Evolutionary conservation across 2,797 vertebrate genomes (phyloP).

Genomic region (Pseudopleuronectes americanus): DNA sequence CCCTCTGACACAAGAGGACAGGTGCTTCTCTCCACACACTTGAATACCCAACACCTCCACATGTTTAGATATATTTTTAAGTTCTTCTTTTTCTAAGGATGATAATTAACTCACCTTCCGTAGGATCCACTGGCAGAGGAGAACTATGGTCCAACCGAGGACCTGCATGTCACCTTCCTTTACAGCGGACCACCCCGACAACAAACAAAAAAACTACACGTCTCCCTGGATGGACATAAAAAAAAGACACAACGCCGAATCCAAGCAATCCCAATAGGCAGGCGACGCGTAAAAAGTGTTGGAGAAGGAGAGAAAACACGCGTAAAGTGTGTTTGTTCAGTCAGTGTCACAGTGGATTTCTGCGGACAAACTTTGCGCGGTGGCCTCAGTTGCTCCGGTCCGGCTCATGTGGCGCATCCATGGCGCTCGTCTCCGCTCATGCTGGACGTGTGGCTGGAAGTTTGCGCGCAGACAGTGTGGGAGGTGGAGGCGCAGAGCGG

Average conservation of each 20-base stretch:
- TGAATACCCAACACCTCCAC: background rate
- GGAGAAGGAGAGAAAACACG: slow-evolving; percentile 19
- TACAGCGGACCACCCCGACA: slow-evolving; percentile 71
- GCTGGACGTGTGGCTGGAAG: slow-evolving; percentile 63
- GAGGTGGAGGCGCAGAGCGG: slow-evolving; percentile 21
- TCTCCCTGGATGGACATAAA: slow-evolving; percentile 81
- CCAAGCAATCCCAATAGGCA: slow-evolving; percentile 73
- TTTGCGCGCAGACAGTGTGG: slow-evolving; percentile 52
- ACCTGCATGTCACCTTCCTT: slow-evolving; percentile 86
- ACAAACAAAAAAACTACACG: slow-evolving; percentile 69
- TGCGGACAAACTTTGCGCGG: slow-evolving; percentile 61
- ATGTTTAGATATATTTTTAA: background rate
- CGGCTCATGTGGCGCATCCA: slow-evolving; percentile 80
- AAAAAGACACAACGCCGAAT: slow-evolving; percentile 52
- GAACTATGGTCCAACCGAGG: slow-evolving; percentile 82
- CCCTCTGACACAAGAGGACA: background rate
- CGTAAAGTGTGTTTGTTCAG: slow-evolving; percentile 55
- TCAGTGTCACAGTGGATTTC: slow-evolving; percentile 47
- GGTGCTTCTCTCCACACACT: slow-evolving; percentile 1
- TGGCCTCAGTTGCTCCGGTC: slow-evolving; percentile 70
- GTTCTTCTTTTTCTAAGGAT: background rate
- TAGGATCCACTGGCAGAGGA: slow-evolving; percentile 85
- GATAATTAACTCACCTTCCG: slow-evolving; percentile 78
- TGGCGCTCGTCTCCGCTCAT: slow-evolving; percentile 57
- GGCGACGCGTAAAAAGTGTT: slow-evolving; percentile 51